Evolutionary conservation across 1,140 invertebrate species (phyloP).

Genomic region (Trissolcus basalis): DNA sequence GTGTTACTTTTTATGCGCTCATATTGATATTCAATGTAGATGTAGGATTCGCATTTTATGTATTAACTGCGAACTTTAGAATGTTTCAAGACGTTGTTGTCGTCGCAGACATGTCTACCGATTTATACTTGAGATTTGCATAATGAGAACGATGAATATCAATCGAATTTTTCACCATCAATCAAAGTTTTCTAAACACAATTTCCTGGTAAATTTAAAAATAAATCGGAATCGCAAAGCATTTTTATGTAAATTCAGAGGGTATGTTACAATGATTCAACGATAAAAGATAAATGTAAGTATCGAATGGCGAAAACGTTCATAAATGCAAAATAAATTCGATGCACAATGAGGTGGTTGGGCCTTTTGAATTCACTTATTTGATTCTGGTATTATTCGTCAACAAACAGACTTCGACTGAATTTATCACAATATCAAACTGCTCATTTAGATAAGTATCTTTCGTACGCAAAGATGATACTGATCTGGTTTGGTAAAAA

Average conservation of each 20-base stretch:
- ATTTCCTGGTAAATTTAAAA: too few relatives aligned
- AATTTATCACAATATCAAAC: slow-evolving; percentile 22
- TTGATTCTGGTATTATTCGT: slow-evolving; percentile 22
- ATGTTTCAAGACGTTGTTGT: too few relatives aligned
- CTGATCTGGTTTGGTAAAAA: slow-evolving; percentile 37
- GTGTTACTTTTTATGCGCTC: slow-evolving; percentile 44
- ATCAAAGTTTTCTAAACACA: too few relatives aligned
- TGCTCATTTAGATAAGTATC: slow-evolving; percentile 52
- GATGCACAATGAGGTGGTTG: background rate
- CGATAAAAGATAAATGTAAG: background rate
- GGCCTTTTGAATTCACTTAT: slow-evolving; percentile 10
- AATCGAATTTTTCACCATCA: too few relatives aligned
- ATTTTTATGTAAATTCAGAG: too few relatives aligned
- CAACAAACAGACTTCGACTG: slow-evolving; percentile 16
- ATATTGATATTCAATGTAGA: slow-evolving; percentile 53
- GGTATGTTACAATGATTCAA: too few relatives aligned
- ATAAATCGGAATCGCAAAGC: too few relatives aligned
- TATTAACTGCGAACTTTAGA: too few relatives aligned
- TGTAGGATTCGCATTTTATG: slow-evolving; percentile 38
- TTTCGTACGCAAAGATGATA: slow-evolving; percentile 35
- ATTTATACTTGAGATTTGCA: too few relatives aligned
- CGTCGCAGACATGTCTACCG: too few relatives aligned
- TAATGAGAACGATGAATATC: too few relatives aligned
- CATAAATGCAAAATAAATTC: background rate
- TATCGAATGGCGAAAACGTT: background rate